Conservation (phyloP, 2,888 invertebrate species). For the Cryptus armator region DNA sequence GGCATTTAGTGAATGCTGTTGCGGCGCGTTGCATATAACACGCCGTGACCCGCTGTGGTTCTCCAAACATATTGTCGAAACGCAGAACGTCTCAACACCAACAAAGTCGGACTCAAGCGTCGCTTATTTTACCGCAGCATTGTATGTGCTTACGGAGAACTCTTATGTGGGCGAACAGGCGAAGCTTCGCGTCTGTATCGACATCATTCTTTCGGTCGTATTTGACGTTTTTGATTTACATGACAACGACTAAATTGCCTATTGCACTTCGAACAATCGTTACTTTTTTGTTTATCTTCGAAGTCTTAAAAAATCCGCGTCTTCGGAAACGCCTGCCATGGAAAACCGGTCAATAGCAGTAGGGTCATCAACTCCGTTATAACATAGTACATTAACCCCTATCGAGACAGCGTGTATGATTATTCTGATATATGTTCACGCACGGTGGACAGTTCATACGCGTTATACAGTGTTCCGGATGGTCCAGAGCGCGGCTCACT, state of each 20-base stretch:
- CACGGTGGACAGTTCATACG: constrained; percentile 66
- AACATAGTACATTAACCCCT: constrained; percentile 34
- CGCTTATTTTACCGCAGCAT: constrained; percentile 74
- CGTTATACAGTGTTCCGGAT: constrained; percentile 72
- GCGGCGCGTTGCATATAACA: constrained; percentile 80
- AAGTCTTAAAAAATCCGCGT: constrained; percentile 28
- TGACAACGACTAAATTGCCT: too few species aligned
- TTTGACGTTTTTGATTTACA: too few species aligned
- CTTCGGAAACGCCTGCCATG: constrained; percentile 14
- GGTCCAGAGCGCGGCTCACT: constrained; percentile 37
- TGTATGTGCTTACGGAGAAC: constrained; percentile 71
- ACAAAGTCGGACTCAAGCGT: constrained; percentile 27
- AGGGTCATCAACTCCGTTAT: constrained; percentile 18
- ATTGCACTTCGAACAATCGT: too few species aligned
- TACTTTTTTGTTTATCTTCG: constrained; percentile 16
- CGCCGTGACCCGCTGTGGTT: constrained; percentile 75
- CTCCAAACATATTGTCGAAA: constrained; percentile 62
- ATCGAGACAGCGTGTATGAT: constrained; percentile 69
- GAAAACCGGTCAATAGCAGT: constrained; percentile 37
- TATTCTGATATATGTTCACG: constrained; percentile 77
- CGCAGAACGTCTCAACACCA: constrained; percentile 24
- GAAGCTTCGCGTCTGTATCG: constrained; percentile 80
- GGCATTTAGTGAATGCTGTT: constrained; percentile 70
- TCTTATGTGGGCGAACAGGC: constrained; percentile 70
- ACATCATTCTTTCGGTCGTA: constrained; percentile 64